Conservation (phyloP, 2,888 invertebrate species). For the Ariolimax columbianus region DNA sequence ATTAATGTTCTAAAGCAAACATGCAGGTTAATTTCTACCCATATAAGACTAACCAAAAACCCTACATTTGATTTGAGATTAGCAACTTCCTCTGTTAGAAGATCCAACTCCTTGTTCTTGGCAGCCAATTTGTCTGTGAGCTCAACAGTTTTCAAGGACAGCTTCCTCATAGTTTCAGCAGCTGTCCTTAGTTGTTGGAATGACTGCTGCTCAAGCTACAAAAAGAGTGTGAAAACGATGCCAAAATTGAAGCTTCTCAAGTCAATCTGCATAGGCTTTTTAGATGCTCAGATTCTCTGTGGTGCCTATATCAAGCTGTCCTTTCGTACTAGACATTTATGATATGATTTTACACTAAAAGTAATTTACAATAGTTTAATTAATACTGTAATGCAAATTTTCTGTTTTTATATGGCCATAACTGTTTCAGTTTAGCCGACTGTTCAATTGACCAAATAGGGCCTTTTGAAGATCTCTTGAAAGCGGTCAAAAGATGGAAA, state of each 20-base stretch:
- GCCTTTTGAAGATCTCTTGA: too few relatives aligned
- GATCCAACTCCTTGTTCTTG: slow-evolving; percentile 26
- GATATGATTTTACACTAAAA: too few relatives aligned
- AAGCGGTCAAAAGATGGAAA: too few relatives aligned
- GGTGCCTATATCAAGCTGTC: neutral
- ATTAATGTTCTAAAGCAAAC: neutral
- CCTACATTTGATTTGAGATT: slow-evolving; percentile 23
- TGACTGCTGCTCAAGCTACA: slow-evolving; percentile 38
- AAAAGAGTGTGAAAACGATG: slow-evolving; percentile 20
- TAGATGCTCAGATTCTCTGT: neutral
- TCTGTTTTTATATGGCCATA: too few relatives aligned
- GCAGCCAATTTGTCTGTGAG: neutral
- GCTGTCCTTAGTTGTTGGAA: slow-evolving; percentile 31
- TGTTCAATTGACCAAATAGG: too few relatives aligned
- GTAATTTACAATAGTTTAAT: too few relatives aligned
- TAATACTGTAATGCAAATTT: too few relatives aligned
- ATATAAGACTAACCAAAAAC: neutral
- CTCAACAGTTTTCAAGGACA: slow-evolving; percentile 8
- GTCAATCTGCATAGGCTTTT: neutral
- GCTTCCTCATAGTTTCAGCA: slow-evolving; percentile 17
- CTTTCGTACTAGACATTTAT: too few relatives aligned
- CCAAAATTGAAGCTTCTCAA: neutral
- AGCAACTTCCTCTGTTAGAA: slow-evolving; percentile 25
- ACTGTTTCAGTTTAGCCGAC: too few relatives aligned
- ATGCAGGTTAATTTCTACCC: neutral